Conservation (phyloP, 1,140 invertebrate genomes). For the Macrobrachium rosenbergii region DNA sequence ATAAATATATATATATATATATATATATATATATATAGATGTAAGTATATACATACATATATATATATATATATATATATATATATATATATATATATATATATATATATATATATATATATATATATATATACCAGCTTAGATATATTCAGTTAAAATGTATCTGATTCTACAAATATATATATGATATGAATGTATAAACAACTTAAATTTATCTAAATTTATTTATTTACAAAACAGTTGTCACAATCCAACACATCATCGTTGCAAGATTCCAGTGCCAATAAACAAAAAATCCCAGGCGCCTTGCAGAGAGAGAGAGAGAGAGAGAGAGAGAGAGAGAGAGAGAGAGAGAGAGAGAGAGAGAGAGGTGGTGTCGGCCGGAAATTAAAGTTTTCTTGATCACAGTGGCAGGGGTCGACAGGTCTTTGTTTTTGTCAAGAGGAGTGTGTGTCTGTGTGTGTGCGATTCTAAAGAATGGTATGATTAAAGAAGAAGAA, state of each 20-base stretch:
- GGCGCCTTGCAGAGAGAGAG: not conserved
- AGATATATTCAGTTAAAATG: not conserved
- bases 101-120: conserved; percentile 11
- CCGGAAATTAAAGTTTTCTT: conserved; percentile 27
- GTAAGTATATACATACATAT: not conserved
- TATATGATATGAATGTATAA: not conserved
- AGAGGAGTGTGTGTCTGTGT: not conserved
- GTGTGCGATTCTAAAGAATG: not conserved
- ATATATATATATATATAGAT: conserved; percentile 22
- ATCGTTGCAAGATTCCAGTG: too few relatives aligned
- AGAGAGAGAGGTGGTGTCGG: conserved; percentile 9
- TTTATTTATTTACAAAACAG: not conserved
- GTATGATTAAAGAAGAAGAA: conserved; percentile 17
- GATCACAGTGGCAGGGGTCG: conserved; percentile 5
- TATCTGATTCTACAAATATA: not conserved
- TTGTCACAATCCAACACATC: not conserved
- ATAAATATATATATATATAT: conserved; percentile 39
- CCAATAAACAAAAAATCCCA: too few relatives aligned
- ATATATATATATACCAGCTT: conserved; percentile 2
- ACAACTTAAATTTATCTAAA: too few relatives aligned
- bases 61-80: conserved; percentile 17
- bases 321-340: conserved; percentile 18
- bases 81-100: conserved; percentile 19
- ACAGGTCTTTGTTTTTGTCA: conserved; percentile 16
- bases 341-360: conserved; percentile 12